Base-by-base conservation (phyloP, 1,140 invertebrate species). In the Nautilus pompilius region DNA sequence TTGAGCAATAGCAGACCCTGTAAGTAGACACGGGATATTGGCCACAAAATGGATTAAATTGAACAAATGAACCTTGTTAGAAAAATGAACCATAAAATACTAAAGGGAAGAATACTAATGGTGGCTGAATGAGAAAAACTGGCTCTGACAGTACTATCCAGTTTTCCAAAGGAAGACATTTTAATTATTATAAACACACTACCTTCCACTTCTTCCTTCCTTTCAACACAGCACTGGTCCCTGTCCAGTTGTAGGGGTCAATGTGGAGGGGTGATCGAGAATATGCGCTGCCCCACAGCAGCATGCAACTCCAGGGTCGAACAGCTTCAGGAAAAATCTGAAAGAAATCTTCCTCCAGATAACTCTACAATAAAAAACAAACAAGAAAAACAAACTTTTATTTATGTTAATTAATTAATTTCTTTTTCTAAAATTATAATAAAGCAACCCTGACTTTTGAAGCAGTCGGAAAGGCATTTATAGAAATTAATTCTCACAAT, bases 171-270 rank as follows among this genome's bases (percentile, higher is more conserved):
- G n/a, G n/a, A n/a, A n/a, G n/a, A n/a, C n/a, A n/a, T n/a, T n/a
- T n/a, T n/a, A n/a, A n/a, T 17, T 28, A 32, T 48, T 46, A 60
- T 3, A 4, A 51, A 5, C 10, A 13, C 32, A 58, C 32, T 60
- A 81, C 79, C 73, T 79, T 80, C 80, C 80, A 82, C 20, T 67
- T 62, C 67, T 82, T 82, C 0, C 49, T 56, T 10, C 80, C 81
- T 54, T 64, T 70, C 6, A 82, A 53, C 3, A 82, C 78, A 32
- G 78, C 78, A 65, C 76, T 81, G 13, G 78, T 80, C 6, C 78
- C 81, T 13, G 81, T 82, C 81, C 81, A 82, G 70, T 82, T 82
- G 65, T 81, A 82, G 0, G 81, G 81, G 56, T 82, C 81, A 59
- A 82, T 81, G 57, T 82, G 81, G 10, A 82, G 67, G 2, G 63